Percentiles rank a stretch among this genome's conserved stretches.
Evolutionary conservation across 2,113 vertebrate genomes (phyloP).

Genomic region (Pangasianodon gigas): DNA sequence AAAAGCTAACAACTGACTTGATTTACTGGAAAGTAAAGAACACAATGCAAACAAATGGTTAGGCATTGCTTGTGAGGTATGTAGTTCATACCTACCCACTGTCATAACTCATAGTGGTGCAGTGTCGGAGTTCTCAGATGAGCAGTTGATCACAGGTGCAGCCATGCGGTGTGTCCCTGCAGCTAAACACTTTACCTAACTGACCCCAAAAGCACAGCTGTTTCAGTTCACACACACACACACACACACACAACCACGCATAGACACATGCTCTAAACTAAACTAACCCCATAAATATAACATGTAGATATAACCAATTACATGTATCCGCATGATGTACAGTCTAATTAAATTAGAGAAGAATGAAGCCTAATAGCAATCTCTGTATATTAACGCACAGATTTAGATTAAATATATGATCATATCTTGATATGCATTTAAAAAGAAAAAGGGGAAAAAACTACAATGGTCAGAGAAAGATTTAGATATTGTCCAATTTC

Average conservation of each 20-base stretch:
- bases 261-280: neutral
- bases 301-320: neutral
- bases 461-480: neutral
- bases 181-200: conserved; percentile 42
- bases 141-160: conserved; percentile 47
- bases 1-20: neutral
- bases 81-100: conserved; percentile 18
- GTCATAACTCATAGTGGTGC: conserved; percentile 40
- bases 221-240: conserved; percentile 12
- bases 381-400: neutral
- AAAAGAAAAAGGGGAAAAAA: neutral
- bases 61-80: conserved; percentile 32
- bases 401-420: conserved; percentile 2
- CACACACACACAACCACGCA: neutral
- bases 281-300: neutral
- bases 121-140: conserved; percentile 38
- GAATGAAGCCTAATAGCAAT: neutral
- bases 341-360: conserved; percentile 1
- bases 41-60: conserved; percentile 2
- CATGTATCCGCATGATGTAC: neutral
- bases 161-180: conserved; percentile 32
- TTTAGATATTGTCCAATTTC: conserved; percentile 32
- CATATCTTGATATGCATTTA: too few relatives aligned
- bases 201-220: conserved; percentile 52
- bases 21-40: conserved; percentile 16